phyloP scores from a whole-genome alignment of 1,140 invertebrate species.

The Catajapyx aquilonaris region DNA sequence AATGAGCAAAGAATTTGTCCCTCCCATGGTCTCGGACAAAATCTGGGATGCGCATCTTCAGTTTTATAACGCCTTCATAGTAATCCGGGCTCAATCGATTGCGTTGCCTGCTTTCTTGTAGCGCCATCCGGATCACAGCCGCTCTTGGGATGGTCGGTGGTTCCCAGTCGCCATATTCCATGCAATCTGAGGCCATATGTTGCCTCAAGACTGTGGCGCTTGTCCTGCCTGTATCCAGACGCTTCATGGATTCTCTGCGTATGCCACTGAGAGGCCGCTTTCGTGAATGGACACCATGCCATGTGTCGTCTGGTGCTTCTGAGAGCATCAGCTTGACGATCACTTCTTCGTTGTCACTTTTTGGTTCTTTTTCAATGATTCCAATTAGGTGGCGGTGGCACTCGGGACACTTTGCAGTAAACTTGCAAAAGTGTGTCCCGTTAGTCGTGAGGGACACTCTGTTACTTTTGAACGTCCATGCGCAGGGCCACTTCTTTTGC shows the following conservation, averaged over 20 bases:
- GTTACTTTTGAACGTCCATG: too few relatives aligned
- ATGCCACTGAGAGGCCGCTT: neutral
- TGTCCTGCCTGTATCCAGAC: neutral
- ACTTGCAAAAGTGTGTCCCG: too few relatives aligned
- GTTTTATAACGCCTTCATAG: neutral
- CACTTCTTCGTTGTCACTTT: too few relatives aligned
- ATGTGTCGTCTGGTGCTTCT: too few relatives aligned
- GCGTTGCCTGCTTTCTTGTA: neutral
- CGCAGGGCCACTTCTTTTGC: too few relatives aligned
- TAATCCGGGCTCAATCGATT: neutral
- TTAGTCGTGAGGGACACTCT: too few relatives aligned
- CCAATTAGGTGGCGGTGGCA: too few relatives aligned
- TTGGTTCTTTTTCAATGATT: too few relatives aligned
- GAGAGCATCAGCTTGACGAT: too few relatives aligned
- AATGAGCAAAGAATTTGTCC: conserved; percentile 1
- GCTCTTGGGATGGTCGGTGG: neutral
- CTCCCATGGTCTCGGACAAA: neutral
- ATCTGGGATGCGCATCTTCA: neutral
- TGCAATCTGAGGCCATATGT: neutral
- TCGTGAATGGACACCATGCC: too few relatives aligned
- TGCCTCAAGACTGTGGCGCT: neutral
- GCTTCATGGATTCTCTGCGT: neutral
- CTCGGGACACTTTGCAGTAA: too few relatives aligned
- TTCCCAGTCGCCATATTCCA: neutral
- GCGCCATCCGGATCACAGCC: neutral